Conservation (phyloP, 1,140 invertebrate species). For the Araneus ventricosus region DNA sequence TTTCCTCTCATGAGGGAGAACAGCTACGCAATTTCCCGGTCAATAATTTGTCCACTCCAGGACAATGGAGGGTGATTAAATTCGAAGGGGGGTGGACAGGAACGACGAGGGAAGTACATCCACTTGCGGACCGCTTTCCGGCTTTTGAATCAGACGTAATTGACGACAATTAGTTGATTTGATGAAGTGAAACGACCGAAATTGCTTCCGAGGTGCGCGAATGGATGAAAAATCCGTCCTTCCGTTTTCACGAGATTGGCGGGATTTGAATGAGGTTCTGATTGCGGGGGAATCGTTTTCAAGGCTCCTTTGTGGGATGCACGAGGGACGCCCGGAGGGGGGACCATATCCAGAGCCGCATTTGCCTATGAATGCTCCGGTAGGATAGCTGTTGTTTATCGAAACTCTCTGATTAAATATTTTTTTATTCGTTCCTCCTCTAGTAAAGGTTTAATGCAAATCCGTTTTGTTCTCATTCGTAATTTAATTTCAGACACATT, state of each 20-base stretch:
- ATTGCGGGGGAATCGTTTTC: slow-evolving; percentile 31
- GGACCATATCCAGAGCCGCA: no score
- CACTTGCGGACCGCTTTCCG: slow-evolving; percentile 52
- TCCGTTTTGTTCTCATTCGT: no score
- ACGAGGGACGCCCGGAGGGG: not conserved
- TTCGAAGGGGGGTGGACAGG: slow-evolving; percentile 22
- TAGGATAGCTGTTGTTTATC: no score
- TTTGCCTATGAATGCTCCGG: no score
- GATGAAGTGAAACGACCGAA: slow-evolving; percentile 55
- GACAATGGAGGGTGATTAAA: slow-evolving; percentile 73
- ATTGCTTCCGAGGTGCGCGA: slow-evolving; percentile 46
- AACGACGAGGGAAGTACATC: not conserved
- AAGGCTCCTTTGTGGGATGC: not conserved
- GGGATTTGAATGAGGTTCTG: slow-evolving; percentile 17
- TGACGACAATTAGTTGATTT: slow-evolving; percentile 75
- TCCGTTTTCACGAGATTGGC: not conserved
- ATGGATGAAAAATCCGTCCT: not conserved
- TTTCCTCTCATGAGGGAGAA: slow-evolving; percentile 26
- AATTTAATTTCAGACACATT: no score
- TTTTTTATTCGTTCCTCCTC: no score
- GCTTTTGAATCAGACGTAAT: slow-evolving; percentile 69
- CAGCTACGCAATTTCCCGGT: slow-evolving; percentile 67
- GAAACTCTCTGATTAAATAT: no score
- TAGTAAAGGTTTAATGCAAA: no score
- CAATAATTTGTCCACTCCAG: slow-evolving; percentile 72